Percentiles rank a stretch among this genome's conserved stretches.
These are phyloP conservation scores for Pseudococcus jackbeardsleyi DNA, from an alignment of 2,888 invertebrate species.

Conservation along the genomic window DNA sequence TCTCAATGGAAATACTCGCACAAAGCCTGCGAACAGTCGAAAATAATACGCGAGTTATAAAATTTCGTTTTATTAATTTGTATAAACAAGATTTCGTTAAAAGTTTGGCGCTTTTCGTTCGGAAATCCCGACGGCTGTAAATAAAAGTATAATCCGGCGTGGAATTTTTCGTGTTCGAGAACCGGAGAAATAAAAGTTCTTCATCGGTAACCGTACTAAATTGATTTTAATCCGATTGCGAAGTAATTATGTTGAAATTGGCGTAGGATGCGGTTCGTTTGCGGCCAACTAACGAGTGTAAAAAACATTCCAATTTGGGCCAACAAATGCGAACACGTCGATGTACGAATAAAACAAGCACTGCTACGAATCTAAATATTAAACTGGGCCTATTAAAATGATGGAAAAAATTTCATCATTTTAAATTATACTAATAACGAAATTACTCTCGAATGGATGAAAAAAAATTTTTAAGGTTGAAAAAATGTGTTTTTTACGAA, in stretches of 20 bases:
- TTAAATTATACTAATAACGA: background rate
- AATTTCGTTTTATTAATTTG: slow-evolving; percentile 31
- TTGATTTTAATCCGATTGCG: slow-evolving; percentile 23
- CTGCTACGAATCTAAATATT: background rate
- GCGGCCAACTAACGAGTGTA: background rate
- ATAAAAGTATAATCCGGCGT: background rate
- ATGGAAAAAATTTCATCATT: background rate
- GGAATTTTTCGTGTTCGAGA: background rate
- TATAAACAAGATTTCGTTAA: background rate
- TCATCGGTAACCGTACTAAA: background rate
- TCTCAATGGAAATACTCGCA: background rate
- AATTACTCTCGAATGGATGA: no score
- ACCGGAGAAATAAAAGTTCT: background rate
- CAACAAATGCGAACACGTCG: background rate
- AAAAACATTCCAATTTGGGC: background rate
- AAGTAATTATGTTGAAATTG: slow-evolving; percentile 25
- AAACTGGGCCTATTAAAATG: background rate
- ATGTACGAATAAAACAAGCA: background rate
- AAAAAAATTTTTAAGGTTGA: no score
- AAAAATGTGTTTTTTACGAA: no score
- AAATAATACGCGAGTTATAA: slow-evolving; percentile 15
- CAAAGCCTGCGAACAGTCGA: background rate
- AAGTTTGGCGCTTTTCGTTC: background rate
- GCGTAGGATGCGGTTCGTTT: background rate
- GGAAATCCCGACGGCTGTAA: background rate